Base-by-base conservation (phyloP, 2,888 invertebrate species). In the Aelia acuminata region DNA sequence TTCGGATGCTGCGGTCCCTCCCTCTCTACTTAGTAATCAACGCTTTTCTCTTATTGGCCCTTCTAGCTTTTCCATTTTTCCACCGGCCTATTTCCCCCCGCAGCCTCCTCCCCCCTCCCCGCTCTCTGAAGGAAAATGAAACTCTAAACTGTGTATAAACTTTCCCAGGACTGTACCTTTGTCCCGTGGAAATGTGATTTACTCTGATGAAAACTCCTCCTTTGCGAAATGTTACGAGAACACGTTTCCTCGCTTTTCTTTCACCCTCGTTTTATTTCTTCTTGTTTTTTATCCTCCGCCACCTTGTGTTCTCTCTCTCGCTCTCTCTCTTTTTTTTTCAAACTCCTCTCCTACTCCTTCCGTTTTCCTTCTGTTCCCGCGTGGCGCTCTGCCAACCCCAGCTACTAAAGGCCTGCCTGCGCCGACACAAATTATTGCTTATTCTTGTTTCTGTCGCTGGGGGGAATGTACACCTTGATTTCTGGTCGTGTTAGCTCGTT, bases 11-110 rank as follows among this genome's bases (percentile, higher is more conserved):
- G 88, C 87, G 75, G 88, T 85, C 70, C n/a, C 87, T 75, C 20
- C 85, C 80, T 84, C 86, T 48, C 87, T 88, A 87, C 88, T 88
- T 88, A 88, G 88, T 89, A 89, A 89, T 89, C 89, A 89, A 89
- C 89, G 88, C 89, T 88, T 86, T 57, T 50, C 75, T 63, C 87
- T 87, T 86, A 84, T 86, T 88, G 87, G 87, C 80, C 80, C 80
- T 80, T 80, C 80, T 47, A 80, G 80, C 80, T 80, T 80, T 80
- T 80, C 80, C 80, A 80, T 80, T 80, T 80, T 80, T 80, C 80
- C 80, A 80, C 80, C 80, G 80, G 80, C 43, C 85, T 57, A 49
- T 84, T 80, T 85, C 85, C 53, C 57, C n/a, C 84, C n/a, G n/a
- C n/a, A n/a, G n/a, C 35, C 49, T 49, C 49, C 18, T 49, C 35